Base-by-base conservation (phyloP, 2,888 invertebrate genomes). In the Brachyptera risi region DNA sequence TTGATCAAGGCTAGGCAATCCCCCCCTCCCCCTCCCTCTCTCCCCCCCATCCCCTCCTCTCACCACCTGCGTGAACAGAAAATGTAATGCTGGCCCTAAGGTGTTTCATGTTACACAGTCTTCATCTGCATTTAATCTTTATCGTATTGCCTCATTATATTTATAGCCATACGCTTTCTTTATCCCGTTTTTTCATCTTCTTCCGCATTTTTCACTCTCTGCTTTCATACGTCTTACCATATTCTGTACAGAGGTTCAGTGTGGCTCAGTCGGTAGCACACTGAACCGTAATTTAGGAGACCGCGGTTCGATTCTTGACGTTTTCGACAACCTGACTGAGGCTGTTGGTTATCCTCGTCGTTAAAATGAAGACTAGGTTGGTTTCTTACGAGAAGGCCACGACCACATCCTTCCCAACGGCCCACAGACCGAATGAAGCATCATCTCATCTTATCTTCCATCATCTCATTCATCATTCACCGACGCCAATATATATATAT, bases 171-270 rank as follows among this genome's bases (percentile, higher is more conserved):
- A 5, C 35, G 35, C 35, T 31, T 42, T 42, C 42, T 17, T 3
- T 42, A 42, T 42, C 42, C 19, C 42, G n/a, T n/a, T n/a, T n/a
- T n/a, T 42, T 42, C 42, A 42, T 42, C 42, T 42, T 42, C 42
- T 42, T 42, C 42, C 42, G 42, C 42, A 2, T 42, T 42, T 42
- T 42, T 21, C 42, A 5, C 11, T 42, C 19, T 17, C 42, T 19
- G n/a, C n/a, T 42, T 42, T 42, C 17, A 42, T 2, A 9, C 9
- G 17, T 42, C 42, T 42, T 19, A 19, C 9, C 42, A 15, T 15
- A 15, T 42, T 42, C 21, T 42, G 17, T 7, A n/a, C n/a, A n/a
- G 5, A 42, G 21, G 17, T 17, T 42, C 42, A 42, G 19, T 21
- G n/a, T n/a, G n/a, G n/a, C n/a, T n/a, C n/a, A n/a, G n/a, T n/a